Percentiles rank a stretch among this genome's conserved stretches.
phyloP scores from a whole-genome alignment of 2,888 invertebrate species.

The Coremacera marginata region DNA sequence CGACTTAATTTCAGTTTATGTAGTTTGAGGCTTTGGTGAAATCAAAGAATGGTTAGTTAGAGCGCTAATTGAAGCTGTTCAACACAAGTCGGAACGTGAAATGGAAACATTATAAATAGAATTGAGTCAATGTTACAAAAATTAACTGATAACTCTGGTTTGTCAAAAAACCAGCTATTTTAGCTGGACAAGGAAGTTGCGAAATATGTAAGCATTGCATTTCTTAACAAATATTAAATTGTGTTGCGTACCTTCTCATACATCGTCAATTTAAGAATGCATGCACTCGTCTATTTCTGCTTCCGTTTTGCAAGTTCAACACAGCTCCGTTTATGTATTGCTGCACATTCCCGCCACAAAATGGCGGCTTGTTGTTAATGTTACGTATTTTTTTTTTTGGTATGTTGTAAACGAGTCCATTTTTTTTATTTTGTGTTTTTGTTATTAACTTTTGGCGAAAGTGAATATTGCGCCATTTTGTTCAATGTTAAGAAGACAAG shows the following conservation, averaged over 20 bases:
- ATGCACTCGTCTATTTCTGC: conserved; percentile 31
- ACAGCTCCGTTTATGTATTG: background rate
- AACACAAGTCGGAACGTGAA: background rate
- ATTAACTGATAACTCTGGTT: no score
- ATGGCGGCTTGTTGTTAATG: no score
- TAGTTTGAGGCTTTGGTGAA: background rate
- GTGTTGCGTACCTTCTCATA: background rate
- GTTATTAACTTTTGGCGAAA: conserved; percentile 2
- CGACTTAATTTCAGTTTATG: background rate
- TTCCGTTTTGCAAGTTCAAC: conserved; percentile 7
- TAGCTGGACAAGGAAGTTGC: no score
- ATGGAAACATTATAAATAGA: no score
- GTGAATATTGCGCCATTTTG: conserved; percentile 22
- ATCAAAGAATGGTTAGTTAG: background rate
- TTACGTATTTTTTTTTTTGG: background rate
- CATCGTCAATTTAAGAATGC: conserved; percentile 23
- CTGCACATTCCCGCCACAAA: background rate
- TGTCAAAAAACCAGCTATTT: no score
- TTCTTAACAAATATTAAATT: background rate
- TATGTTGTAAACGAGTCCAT: background rate
- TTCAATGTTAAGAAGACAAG: background rate
- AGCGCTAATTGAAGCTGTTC: background rate
- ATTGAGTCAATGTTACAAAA: no score
- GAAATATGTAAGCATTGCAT: background rate
- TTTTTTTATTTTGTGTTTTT: background rate